Conservation (phyloP, 2,797 vertebrate species). For the Eulemur coronatus region DNA sequence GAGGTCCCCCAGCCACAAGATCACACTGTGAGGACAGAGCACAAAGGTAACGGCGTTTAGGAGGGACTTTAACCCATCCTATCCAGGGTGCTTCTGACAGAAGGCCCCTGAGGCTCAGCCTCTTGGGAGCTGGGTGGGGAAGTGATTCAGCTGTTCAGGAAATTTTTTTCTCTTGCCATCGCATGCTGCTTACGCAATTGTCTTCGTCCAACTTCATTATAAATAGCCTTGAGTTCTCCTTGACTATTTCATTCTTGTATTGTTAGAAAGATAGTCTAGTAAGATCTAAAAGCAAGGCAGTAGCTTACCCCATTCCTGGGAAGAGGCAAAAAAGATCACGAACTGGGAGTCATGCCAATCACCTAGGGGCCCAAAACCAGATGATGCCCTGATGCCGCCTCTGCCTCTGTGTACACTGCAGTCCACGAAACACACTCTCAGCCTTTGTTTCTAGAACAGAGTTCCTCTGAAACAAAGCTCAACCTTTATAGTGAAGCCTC, state of each 20-base stretch:
- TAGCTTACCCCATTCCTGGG: background rate
- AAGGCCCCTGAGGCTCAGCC: background rate
- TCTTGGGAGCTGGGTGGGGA: background rate
- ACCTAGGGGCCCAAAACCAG: background rate
- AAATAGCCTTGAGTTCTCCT: constrained; percentile 8
- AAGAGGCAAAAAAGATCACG: background rate
- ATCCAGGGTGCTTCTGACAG: background rate
- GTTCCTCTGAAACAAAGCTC: constrained; percentile 51
- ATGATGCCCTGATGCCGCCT: background rate
- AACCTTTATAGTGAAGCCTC: background rate
- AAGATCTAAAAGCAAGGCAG: constrained; percentile 18
- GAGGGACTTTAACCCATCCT: background rate
- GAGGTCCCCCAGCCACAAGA: constrained; percentile 97
- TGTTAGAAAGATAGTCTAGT: background rate
- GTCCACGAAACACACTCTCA: background rate
- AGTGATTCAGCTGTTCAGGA: background rate
- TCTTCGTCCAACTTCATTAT: background rate
- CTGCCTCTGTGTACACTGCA: background rate
- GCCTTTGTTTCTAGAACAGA: constrained; percentile 1
- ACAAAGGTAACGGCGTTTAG: constrained; percentile 29
- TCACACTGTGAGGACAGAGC: constrained; percentile 87
- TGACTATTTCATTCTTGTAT: background rate
- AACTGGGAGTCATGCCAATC: background rate
- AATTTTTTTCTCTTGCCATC: background rate
- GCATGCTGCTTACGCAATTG: background rate